A percentile compares a stretch with the other conserved stretches of the same genome.
phyloP scores from a whole-genome alignment of 1,140 invertebrate species.

The Aphelenchoides besseyi region DNA sequence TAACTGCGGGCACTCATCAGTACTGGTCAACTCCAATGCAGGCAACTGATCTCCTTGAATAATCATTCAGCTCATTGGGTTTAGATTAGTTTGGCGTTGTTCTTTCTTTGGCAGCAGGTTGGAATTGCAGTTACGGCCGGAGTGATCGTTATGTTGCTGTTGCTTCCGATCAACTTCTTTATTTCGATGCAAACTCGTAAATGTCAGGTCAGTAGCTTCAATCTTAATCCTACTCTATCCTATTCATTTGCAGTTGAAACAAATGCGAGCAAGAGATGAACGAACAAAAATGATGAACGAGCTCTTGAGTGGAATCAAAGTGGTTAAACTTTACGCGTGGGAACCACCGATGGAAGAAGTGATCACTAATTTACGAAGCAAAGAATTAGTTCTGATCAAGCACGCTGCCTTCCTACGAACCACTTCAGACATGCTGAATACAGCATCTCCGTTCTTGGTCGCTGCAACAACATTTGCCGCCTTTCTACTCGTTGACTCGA shows the following conservation, averaged over 20 bases:
- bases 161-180: constrained; percentile 41
- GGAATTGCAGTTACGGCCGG: constrained; percentile 34
- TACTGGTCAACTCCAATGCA: constrained; percentile 57
- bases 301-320: constrained; percentile 68
- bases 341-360: constrained; percentile 75
- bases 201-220: constrained; percentile 28
- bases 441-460: constrained; percentile 67
- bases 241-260: constrained; percentile 63
- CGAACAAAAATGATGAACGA: constrained; percentile 68
- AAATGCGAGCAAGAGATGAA: constrained; percentile 67
- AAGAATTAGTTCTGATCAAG: constrained; percentile 47
- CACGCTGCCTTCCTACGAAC: constrained; percentile 66
- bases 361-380: constrained; percentile 61
- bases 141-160: constrained; percentile 33
- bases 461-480: constrained; percentile 83
- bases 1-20: constrained; percentile 56
- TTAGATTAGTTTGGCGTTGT: constrained; percentile 35
- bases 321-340: constrained; percentile 87
- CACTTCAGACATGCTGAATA: constrained; percentile 68
- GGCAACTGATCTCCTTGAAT: background rate
- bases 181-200: constrained; percentile 41
- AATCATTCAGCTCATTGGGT: background rate
- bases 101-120: constrained; percentile 38
- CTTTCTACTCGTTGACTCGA: constrained; percentile 71
- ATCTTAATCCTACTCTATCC: background rate